phyloP scores from a whole-genome alignment of 92 coral and sea anemone genomes.

The Palythoa grandis region DNA sequence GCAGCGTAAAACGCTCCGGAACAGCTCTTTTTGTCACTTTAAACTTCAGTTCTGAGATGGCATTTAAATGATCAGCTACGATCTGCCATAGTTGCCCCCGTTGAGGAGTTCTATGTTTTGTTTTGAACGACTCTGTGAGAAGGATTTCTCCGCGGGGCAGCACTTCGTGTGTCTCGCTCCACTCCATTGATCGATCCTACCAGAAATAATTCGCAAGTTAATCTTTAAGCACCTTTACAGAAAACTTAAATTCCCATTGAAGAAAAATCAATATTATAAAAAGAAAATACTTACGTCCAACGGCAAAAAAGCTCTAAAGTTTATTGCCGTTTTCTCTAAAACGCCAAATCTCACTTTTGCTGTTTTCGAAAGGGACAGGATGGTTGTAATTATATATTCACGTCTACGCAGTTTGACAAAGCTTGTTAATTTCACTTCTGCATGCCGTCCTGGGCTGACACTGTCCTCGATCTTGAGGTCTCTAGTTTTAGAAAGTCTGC shows the following conservation, averaged over 20 bases:
- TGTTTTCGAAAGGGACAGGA: conserved; percentile 25
- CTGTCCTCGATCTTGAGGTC: no score
- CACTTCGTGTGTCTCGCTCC: conserved; percentile 45
- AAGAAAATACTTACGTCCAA: conserved; percentile 17
- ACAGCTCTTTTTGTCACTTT: conserved; percentile 48
- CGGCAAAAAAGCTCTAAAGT: neutral
- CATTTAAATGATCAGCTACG: conserved; percentile 45
- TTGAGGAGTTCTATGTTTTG: conserved; percentile 45
- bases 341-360: conserved; percentile 38
- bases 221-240: conserved; percentile 20
- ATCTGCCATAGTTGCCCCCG: conserved; percentile 50
- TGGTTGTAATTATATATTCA: no score
- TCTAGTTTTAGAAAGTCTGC: no score
- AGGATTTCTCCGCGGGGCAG: conserved; percentile 53
- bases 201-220: conserved; percentile 29
- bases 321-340: conserved; percentile 37
- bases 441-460: no score
- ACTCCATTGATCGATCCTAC: conserved; percentile 50
- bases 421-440: no score
- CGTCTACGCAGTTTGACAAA: no score
- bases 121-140: conserved; percentile 43
- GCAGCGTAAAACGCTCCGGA: conserved; percentile 36
- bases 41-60: conserved; percentile 40
- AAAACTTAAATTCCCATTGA: neutral
- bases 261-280: neutral